Percentiles rank a stretch among this genome's conserved stretches.
Conservation (phyloP, 1,140 invertebrate species). For the Oedothorax gibbosus region DNA sequence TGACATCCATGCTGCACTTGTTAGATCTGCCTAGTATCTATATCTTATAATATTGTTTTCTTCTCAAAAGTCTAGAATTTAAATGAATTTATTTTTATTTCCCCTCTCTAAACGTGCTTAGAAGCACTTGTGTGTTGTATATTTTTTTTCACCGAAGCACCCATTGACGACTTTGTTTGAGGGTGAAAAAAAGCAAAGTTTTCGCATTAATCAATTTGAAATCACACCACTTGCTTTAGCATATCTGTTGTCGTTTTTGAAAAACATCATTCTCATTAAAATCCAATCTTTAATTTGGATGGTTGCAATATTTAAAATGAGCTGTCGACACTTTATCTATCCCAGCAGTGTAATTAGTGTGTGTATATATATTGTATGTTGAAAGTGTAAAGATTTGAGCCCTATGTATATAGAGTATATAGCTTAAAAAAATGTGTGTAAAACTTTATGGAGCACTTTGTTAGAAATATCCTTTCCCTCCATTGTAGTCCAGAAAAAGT, state of each 20-base stretch:
- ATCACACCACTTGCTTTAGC: slow-evolving; percentile 4
- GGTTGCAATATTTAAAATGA: slow-evolving; percentile 44
- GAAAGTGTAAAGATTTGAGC: slow-evolving; percentile 53
- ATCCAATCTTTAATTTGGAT: slow-evolving; percentile 17
- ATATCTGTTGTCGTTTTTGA: not conserved
- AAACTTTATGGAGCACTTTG: slow-evolving; percentile 51
- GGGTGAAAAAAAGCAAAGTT: no score
- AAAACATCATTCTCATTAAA: slow-evolving; percentile 8
- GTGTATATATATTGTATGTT: slow-evolving; percentile 59
- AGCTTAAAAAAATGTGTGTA: slow-evolving; percentile 39
- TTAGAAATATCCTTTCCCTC: slow-evolving; percentile 48
- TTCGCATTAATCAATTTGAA: slow-evolving; percentile 7
- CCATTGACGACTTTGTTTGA: slow-evolving; percentile 13
- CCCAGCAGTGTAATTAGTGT: slow-evolving; percentile 57
- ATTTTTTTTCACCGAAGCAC: not conserved
- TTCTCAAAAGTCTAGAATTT: not conserved
- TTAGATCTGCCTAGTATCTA: slow-evolving; percentile 50
- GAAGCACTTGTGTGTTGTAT: slow-evolving; percentile 17
- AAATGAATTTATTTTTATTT: no score
- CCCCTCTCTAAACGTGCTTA: not conserved
- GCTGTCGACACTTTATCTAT: slow-evolving; percentile 31
- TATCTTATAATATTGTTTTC: slow-evolving; percentile 30
- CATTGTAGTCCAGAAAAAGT: slow-evolving; percentile 41
- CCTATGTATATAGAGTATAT: slow-evolving; percentile 47
- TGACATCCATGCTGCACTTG: slow-evolving; percentile 46